Percentiles rank a stretch among this genome's conserved stretches.
Conservation (phyloP, 2,797 vertebrate genomes). For the Karalla daura region DNA sequence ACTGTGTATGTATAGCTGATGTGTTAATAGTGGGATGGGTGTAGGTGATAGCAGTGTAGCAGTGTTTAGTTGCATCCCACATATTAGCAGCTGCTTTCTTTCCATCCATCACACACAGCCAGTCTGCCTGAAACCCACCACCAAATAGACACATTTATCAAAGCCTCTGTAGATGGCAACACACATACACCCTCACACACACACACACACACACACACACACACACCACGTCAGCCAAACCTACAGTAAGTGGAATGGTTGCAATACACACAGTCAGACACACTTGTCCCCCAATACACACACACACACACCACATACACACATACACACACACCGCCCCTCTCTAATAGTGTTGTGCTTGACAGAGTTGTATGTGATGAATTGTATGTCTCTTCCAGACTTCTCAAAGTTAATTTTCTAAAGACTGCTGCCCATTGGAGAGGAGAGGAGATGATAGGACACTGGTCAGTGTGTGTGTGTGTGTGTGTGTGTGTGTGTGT, state of each 20-base stretch:
- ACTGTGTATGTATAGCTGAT: conserved; percentile 56
- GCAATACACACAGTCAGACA: conserved; percentile 23
- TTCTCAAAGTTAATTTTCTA: conserved; percentile 89
- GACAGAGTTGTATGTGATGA: conserved; percentile 82
- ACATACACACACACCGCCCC: background rate
- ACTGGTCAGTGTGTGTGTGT: conserved; percentile 61
- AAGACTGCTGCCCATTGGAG: conserved; percentile 89
- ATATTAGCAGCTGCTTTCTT: conserved; percentile 72
- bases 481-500: conserved; percentile 30
- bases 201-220: conserved; percentile 32
- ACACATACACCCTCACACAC: conserved; percentile 36
- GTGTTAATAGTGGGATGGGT: conserved; percentile 73
- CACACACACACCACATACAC: conserved; percentile 18
- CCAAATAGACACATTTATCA: conserved; percentile 77
- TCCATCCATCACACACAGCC: conserved; percentile 74
- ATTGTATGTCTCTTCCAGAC: conserved; percentile 82
- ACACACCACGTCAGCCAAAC: conserved; percentile 22
- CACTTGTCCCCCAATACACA: conserved; percentile 9
- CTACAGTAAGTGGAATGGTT: conserved; percentile 50
- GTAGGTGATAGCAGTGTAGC: conserved; percentile 72
- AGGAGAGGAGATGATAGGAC: conserved; percentile 80
- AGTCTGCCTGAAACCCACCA: conserved; percentile 63
- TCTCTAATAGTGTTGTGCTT: conserved; percentile 81
- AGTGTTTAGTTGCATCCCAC: conserved; percentile 72
- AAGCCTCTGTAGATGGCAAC: conserved; percentile 59